A percentile compares a stretch with the other conserved stretches of the same genome.
Conservation (phyloP, 92 coral and sea anemone species). For the Zoanthus sansibaricus region DNA sequence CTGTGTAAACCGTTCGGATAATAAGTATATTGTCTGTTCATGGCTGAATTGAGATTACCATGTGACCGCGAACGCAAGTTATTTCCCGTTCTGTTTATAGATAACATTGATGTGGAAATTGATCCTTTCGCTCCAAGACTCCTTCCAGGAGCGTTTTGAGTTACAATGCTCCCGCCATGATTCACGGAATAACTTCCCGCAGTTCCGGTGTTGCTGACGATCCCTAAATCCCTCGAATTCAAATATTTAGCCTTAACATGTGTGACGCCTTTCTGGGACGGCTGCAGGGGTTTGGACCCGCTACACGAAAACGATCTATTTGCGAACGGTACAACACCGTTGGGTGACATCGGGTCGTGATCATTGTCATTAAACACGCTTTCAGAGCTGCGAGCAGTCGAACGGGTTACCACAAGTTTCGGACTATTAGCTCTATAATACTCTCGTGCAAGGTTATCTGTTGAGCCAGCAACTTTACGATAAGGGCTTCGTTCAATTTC, state of each 20-base stretch:
- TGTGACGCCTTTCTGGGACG: slow-evolving; percentile 65
- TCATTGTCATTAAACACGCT: slow-evolving; percentile 74
- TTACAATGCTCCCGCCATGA: slow-evolving; percentile 43
- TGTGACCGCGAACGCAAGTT: slow-evolving; percentile 26
- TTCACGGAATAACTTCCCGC: slow-evolving; percentile 84
- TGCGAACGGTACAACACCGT: slow-evolving; percentile 46
- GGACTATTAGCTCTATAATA: slow-evolving; percentile 74
- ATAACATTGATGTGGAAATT: slow-evolving; percentile 73
- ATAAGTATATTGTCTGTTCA: slow-evolving; percentile 62
- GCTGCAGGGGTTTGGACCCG: slow-evolving; percentile 48
- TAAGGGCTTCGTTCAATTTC: slow-evolving; percentile 74
- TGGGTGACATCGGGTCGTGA: slow-evolving; percentile 67
- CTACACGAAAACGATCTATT: slow-evolving; percentile 76
- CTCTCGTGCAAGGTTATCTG: slow-evolving; percentile 73
- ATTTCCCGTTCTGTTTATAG: slow-evolving; percentile 44
- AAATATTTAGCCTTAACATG: slow-evolving; percentile 63
- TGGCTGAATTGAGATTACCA: slow-evolving; percentile 55
- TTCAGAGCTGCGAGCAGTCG: slow-evolving; percentile 82
- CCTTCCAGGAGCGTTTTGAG: slow-evolving; percentile 33
- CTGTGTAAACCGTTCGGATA: slow-evolving; percentile 66
- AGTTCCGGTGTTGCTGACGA: slow-evolving; percentile 76
- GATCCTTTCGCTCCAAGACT: slow-evolving; percentile 65
- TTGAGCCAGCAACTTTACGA: slow-evolving; percentile 70
- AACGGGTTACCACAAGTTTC: slow-evolving; percentile 52
- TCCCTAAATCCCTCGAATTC: slow-evolving; percentile 84